Percentiles rank a stretch among this genome's conserved stretches.
Evolutionary conservation across 2,888 invertebrate species (phyloP).

Genomic region (Apantesis nais): DNA sequence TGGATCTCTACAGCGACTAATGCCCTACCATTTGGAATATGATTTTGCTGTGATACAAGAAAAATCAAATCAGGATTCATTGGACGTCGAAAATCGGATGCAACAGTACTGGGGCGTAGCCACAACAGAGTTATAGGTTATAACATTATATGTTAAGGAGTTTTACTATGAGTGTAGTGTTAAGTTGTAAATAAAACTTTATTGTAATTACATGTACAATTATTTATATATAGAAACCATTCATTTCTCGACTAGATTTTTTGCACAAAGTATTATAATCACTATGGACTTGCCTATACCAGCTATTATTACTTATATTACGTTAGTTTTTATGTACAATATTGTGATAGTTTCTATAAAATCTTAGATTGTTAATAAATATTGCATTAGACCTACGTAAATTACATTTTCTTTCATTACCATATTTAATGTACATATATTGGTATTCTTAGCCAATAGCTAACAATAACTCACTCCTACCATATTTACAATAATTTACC

Average conservation of each 20-base stretch:
- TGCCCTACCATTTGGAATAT: constrained; percentile 93
- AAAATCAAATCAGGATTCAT: constrained; percentile 89
- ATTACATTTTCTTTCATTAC: constrained; percentile 43
- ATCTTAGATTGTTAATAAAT: constrained; percentile 58
- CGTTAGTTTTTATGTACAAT: constrained; percentile 60
- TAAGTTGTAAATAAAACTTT: constrained; percentile 79
- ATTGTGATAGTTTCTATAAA: constrained; percentile 65
- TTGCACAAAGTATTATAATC: constrained; percentile 81
- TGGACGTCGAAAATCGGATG: constrained; percentile 93
- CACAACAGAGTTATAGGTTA: constrained; percentile 90
- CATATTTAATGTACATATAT: constrained; percentile 45
- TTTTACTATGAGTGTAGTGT: constrained; percentile 26
- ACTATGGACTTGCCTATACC: constrained; percentile 75
- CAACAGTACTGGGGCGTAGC: constrained; percentile 97
- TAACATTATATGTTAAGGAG: background rate
- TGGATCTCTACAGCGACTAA: constrained; percentile 92
- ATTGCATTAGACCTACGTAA: constrained; percentile 51
- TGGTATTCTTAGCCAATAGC: constrained; percentile 43
- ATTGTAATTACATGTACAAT: constrained; percentile 66
- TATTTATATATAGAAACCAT: constrained; percentile 78
- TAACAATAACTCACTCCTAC: constrained; percentile 40
- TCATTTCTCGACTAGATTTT: constrained; percentile 83
- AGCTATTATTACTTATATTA: constrained; percentile 56
- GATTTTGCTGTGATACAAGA: constrained; percentile 94
- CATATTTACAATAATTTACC: constrained; percentile 56